phyloP scores from a whole-genome alignment of 2,888 invertebrate species.

The Lepidocyrtinus sp. region DNA sequence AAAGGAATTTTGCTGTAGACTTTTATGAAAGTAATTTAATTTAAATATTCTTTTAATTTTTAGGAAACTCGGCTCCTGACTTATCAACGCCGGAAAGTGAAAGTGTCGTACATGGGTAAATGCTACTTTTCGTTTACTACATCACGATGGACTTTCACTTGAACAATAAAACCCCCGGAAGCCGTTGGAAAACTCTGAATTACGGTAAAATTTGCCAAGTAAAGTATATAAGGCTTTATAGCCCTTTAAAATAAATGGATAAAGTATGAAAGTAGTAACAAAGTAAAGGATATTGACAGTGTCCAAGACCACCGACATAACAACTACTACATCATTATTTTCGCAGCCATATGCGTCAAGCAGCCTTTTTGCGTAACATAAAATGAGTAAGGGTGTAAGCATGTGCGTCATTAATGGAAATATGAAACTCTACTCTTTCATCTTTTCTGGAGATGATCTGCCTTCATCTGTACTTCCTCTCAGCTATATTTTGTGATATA shows the following conservation, averaged over 20 bases:
- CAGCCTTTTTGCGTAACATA: not conserved
- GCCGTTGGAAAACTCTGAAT: not conserved
- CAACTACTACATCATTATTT: not conserved
- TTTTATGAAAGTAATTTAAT: too few relatives aligned
- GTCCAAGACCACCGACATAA: not conserved
- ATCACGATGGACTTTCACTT: not conserved
- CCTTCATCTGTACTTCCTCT: too few relatives aligned
- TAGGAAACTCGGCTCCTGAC: too few relatives aligned
- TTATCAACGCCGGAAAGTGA: too few relatives aligned
- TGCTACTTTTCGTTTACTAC: not conserved
- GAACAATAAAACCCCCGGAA: not conserved
- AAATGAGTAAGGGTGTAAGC: slow-evolving; percentile 27
- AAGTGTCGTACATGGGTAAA: too few relatives aligned
- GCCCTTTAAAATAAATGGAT: too few relatives aligned
- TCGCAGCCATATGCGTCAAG: not conserved
- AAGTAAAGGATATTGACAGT: not conserved
- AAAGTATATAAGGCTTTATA: too few relatives aligned
- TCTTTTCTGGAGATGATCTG: not conserved
- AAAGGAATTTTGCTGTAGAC: too few relatives aligned
- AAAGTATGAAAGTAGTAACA: not conserved
- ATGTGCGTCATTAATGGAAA: slow-evolving; percentile 54
- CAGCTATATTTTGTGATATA: too few relatives aligned
- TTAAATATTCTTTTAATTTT: too few relatives aligned
- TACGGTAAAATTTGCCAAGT: not conserved
- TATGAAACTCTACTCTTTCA: slow-evolving; percentile 29